Base-by-base conservation (phyloP, 1,140 invertebrate species). In the Oncopeltus fasciatus region DNA sequence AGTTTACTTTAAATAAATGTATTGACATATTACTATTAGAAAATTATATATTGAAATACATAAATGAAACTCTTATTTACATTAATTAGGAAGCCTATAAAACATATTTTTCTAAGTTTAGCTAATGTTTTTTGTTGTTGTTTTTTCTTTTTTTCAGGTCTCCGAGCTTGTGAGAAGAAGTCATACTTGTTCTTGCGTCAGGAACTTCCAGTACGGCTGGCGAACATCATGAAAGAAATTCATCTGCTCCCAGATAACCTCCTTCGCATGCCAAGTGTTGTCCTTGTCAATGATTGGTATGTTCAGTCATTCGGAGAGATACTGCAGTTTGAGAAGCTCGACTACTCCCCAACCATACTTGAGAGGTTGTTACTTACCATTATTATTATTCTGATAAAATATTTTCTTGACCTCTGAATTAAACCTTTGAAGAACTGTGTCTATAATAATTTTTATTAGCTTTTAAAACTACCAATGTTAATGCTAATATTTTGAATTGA, bases 191-290 rank as follows among this genome's bases (percentile, higher is more conserved):
- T 98, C 72, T 77, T 98, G n/a, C 80, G 92, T 47, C 93, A 96
- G 73, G 95, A 98, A 75, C 73, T 98, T 51, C 94, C 94, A 1
- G 94, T 98, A 1, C 80, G 95, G 53, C 76, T 98, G 67, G 93
- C 95, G 8, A 97, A 98, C 72, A 98, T 98, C 66, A 98, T 98
- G 92, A 95, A 96, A 74, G 95, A 98, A 76, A 95, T 98, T 69
- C 88, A 92, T 49, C 74, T 96, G 27, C 75, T 98, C 16, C 95
- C 95, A 0, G 88, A 92, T 59, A 88, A 89, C 70, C 77, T 98
- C 8, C 75, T 95, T 1, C 77, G 82, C 61, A 95, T 92, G 83
- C 90, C 91, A 1, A 95, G 92, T 1, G 90, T 96, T 4, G 80
- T 82, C 16, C 79, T 90, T 57, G 91, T 97, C 24, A 88, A 88